phyloP scores from a whole-genome alignment of 2,888 invertebrate genomes.

The Lasius fuliginosus region DNA sequence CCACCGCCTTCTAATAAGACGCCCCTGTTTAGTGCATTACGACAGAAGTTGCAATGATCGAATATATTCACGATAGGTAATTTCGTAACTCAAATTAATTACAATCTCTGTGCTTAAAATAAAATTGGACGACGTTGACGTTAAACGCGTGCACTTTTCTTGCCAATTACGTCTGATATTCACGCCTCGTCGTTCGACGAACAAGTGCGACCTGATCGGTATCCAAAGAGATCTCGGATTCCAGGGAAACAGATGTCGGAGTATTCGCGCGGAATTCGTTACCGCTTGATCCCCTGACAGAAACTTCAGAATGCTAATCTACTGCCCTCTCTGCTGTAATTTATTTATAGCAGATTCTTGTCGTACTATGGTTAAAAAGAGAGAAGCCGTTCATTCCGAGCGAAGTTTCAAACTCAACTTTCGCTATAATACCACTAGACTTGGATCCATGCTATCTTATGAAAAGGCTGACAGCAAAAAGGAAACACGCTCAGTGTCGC shows the following conservation, averaged over 20 bases:
- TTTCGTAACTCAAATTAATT: constrained; percentile 19
- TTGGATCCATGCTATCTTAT: background rate
- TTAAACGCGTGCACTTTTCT: constrained; percentile 7
- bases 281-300: constrained; percentile 33
- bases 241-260: constrained; percentile 35
- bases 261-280: constrained; percentile 45
- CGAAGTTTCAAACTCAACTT: background rate
- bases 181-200: constrained; percentile 32
- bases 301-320: constrained; percentile 44
- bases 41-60: background rate
- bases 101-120: background rate
- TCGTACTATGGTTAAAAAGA: background rate
- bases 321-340: constrained; percentile 15
- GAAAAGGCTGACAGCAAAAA: background rate
- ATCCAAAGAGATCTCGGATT: constrained; percentile 50
- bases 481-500: background rate
- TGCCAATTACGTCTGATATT: constrained; percentile 46
- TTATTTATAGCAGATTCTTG: constrained; percentile 21
- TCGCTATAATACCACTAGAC: background rate
- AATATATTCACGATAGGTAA: background rate
- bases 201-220: constrained; percentile 49
- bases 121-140: background rate
- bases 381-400: background rate
- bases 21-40: background rate
- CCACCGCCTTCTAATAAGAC: background rate